A percentile compares a stretch with the other conserved stretches of the same genome.
phyloP scores from a whole-genome alignment of 1,140 invertebrate species.

The Drosophila seguyi region DNA sequence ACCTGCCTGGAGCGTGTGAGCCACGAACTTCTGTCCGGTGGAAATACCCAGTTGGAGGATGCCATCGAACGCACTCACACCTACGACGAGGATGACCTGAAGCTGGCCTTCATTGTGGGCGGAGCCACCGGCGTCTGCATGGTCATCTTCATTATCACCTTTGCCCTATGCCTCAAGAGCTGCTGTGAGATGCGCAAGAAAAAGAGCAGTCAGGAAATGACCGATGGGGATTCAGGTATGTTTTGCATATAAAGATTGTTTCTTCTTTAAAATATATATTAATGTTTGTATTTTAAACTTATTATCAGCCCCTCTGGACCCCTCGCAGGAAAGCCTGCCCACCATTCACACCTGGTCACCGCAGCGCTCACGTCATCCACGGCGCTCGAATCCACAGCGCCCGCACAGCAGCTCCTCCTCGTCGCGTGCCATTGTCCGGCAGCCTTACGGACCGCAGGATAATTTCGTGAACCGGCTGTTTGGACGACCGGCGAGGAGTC shows the following conservation, averaged over 20 bases:
- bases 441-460: conserved; percentile 65
- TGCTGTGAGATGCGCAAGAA: conserved; percentile 68
- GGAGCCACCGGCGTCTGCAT: conserved; percentile 73
- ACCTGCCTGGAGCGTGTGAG: conserved; percentile 71
- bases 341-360: conserved; percentile 50
- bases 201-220: conserved; percentile 6
- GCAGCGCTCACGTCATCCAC: conserved; percentile 44
- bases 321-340: conserved; percentile 53
- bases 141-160: conserved; percentile 77
- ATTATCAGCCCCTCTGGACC: conserved; percentile 38
- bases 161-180: conserved; percentile 70
- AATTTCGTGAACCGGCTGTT: conserved; percentile 76
- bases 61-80: conserved; percentile 46
- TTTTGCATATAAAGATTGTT: background rate
- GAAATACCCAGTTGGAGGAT: conserved; percentile 19
- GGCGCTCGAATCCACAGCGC: conserved; percentile 64
- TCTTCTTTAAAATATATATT: background rate
- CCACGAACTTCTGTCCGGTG: conserved; percentile 55
- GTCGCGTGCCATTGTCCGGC: conserved; percentile 57
- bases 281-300: background rate
- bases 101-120: conserved; percentile 71
- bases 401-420: conserved; percentile 17
- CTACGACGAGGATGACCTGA: conserved; percentile 73
- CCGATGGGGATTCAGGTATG: conserved; percentile 32
- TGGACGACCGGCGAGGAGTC: conserved; percentile 73